phyloP scores from a whole-genome alignment of 2,888 invertebrate species.

The Arctia plantaginis region DNA sequence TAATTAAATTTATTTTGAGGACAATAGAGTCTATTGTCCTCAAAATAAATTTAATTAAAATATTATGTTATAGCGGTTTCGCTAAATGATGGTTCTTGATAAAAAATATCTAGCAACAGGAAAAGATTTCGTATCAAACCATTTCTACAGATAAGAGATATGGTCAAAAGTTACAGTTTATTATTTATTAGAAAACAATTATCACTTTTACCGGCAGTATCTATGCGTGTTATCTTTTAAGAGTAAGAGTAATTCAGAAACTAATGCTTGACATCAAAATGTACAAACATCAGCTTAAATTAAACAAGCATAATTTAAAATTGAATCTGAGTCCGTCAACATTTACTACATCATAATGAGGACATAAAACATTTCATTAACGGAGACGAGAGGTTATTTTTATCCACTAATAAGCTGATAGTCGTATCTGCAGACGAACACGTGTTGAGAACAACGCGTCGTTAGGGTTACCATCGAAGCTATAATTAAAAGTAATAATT shows the following conservation, averaged over 20 bases:
- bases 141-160: neutral
- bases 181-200: neutral
- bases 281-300: constrained; percentile 3
- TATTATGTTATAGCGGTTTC: neutral
- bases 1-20: constrained; percentile 1
- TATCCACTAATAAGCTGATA: constrained; percentile 39
- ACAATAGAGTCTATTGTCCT: neutral
- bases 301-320: constrained; percentile 24
- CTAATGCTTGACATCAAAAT: constrained; percentile 1
- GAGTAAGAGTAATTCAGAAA: constrained; percentile 6
- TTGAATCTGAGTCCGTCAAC: constrained; percentile 33
- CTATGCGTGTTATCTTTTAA: neutral
- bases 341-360: constrained; percentile 30
- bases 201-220: neutral
- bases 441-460: constrained; percentile 33
- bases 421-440: constrained; percentile 32
- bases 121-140: neutral
- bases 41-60: constrained; percentile 1
- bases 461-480: constrained; percentile 10
- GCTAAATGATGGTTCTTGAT: neutral
- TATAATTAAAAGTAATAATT: neutral
- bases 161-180: neutral
- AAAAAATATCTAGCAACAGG: neutral
- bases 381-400: constrained; percentile 44
- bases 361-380: constrained; percentile 46